phyloP scores from a whole-genome alignment of 2,797 vertebrate genomes.

The Phoeniculus purpureus region DNA sequence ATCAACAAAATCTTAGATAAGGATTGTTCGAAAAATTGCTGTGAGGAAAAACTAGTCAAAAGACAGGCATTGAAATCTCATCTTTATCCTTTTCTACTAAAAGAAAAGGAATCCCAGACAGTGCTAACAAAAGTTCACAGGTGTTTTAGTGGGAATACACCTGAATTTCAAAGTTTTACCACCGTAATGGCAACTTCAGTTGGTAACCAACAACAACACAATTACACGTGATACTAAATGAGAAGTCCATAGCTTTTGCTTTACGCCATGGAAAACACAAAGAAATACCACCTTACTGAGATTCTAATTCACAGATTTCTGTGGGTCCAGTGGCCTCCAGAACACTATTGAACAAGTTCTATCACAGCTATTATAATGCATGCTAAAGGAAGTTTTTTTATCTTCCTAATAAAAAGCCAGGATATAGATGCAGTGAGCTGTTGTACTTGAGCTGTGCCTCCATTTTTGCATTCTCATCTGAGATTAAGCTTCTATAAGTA shows the following conservation, averaged over 20 bases:
- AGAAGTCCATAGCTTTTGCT: background rate
- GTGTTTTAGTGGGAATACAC: background rate
- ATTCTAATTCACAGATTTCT: background rate
- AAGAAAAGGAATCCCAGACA: background rate
- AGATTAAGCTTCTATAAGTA: slow-evolving; percentile 42
- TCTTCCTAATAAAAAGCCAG: background rate
- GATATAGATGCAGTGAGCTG: background rate
- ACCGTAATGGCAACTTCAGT: background rate
- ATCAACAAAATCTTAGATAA: background rate
- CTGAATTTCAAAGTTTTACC: background rate
- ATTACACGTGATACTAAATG: background rate
- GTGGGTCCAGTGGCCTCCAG: background rate
- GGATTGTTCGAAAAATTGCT: background rate
- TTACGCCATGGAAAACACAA: background rate
- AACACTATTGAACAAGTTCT: slow-evolving; percentile 18
- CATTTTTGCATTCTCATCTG: background rate
- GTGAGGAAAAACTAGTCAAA: background rate
- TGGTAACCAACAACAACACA: background rate
- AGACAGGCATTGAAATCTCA: background rate
- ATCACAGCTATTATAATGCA: background rate
- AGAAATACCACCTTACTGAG: background rate
- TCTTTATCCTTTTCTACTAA: background rate
- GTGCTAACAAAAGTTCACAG: background rate
- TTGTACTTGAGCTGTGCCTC: background rate
- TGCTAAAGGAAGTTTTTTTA: background rate